Evolutionary conservation across 2,888 invertebrate species (phyloP).

Genomic region (Hirudinaria manillensis): DNA sequence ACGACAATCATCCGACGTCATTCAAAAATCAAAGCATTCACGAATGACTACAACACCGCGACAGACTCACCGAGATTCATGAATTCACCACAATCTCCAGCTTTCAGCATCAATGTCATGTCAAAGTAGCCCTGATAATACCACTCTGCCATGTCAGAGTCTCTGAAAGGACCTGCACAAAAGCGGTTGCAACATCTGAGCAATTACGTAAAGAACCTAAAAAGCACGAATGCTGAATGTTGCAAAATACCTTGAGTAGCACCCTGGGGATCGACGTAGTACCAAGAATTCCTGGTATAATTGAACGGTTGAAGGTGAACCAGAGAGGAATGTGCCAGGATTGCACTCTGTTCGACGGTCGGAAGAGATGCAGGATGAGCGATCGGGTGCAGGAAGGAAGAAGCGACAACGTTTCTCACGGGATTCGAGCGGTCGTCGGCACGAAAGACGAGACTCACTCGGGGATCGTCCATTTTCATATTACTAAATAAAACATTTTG

Average conservation of each 20-base stretch:
- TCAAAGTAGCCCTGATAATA: slow-evolving; percentile 32
- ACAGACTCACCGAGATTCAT: slow-evolving; percentile 30
- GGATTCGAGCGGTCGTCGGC: too few relatives aligned
- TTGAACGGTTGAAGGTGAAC: not conserved
- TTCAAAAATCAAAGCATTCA: too few relatives aligned
- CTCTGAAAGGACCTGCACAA: slow-evolving; percentile 32
- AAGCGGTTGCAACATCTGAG: not conserved
- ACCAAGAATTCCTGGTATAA: slow-evolving; percentile 21
- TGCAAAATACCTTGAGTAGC: slow-evolving; percentile 15
- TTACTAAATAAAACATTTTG: too few relatives aligned
- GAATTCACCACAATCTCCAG: slow-evolving; percentile 30
- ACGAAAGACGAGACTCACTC: too few relatives aligned
- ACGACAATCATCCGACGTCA: too few relatives aligned
- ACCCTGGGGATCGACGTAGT: slow-evolving; percentile 25
- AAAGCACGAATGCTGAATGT: too few relatives aligned
- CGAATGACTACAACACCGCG: too few relatives aligned
- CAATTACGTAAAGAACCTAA: not conserved
- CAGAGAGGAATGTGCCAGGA: not conserved
- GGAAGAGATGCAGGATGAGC: too few relatives aligned
- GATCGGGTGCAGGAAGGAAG: too few relatives aligned
- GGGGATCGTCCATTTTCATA: too few relatives aligned
- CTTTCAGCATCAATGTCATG: slow-evolving; percentile 27
- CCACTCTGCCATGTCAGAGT: slow-evolving; percentile 35
- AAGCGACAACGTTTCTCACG: too few relatives aligned
- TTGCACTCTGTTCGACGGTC: too few relatives aligned